Evolutionary conservation across 2,888 invertebrate genomes (phyloP), one percentile per base, ranked within the genome.

Genomic region (Nemapogon koenigi): DNA sequence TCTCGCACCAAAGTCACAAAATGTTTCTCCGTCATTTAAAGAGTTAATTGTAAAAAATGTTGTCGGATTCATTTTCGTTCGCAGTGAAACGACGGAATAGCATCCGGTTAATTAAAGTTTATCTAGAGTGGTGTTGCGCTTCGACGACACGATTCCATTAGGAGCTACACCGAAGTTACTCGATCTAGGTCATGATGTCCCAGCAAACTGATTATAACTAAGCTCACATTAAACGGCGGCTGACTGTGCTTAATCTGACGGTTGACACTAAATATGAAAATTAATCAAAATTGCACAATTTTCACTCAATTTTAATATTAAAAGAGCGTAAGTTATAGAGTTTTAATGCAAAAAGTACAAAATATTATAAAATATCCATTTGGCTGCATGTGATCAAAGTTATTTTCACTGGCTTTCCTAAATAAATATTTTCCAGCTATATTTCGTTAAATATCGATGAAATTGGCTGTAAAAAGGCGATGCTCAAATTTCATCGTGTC

Each of bases 71-170:
- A 33, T 33, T 33, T 33, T 11, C 10, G 37, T 14, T 37, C 28
- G 37, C 37, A 28, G 31, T 16, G 31, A 31, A 33, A 17, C 37
- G 49, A 51, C 57, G 53, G 63, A 66, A 66, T 66, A 67, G 64
- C 71, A 70, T 64, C 61, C 63, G 59, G 64, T 71, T 71, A 71
- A 71, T 72, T 72, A 70, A 70, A 70, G 64, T 68, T 68, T 70
- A 72, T 70, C 69, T 63, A 53, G 55, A 66, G 63, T 63, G 59
- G 62, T 59, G 62, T 62, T 57, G 58, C 58, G 57, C 60, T 37
- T 37, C 26, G 59, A 55, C 60, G 58, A 67, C 67, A 66, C 57
- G 65, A 64, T 67, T 67, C 66, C 59, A 68, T 72, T 71, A 69
- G 57, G 55, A 46, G 57, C 53, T 55, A 62, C 63, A 59, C 52